Conservation (phyloP, 2,113 vertebrate genomes). For the Oryzias woworae region DNA sequence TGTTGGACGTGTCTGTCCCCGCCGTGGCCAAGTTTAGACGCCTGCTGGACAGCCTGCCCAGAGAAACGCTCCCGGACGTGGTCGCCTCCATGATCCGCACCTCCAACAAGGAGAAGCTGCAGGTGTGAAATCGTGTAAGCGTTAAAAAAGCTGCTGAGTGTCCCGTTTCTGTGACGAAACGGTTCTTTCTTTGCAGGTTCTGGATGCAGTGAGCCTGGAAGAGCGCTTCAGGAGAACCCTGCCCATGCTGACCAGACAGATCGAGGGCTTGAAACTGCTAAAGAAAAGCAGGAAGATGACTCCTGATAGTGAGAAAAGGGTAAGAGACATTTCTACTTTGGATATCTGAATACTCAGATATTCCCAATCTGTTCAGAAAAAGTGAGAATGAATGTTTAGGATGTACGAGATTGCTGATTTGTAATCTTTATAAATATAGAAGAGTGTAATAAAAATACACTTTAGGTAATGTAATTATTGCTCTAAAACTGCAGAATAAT, state of each 20-base stretch:
- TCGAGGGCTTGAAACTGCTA: slow-evolving; percentile 91
- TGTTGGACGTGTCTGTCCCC: slow-evolving; percentile 95
- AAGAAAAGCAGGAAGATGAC: slow-evolving; percentile 89
- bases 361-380: too few species aligned
- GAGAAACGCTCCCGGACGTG: slow-evolving; percentile 91
- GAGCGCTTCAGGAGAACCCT: slow-evolving; percentile 93
- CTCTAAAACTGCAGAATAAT: too few species aligned
- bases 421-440: too few species aligned
- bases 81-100: slow-evolving; percentile 93
- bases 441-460: too few species aligned
- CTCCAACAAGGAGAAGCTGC: slow-evolving; percentile 93
- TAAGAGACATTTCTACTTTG: too few species aligned
- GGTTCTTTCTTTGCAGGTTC: slow-evolving; percentile 75
- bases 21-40: slow-evolving; percentile 91
- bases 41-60: slow-evolving; percentile 90
- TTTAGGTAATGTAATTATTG: too few species aligned
- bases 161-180: too few species aligned
- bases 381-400: too few species aligned
- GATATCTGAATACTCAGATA: too few species aligned
- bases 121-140: slow-evolving; percentile 74
- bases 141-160: too few species aligned
- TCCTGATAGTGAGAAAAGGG: slow-evolving; percentile 86
- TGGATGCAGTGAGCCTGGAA: slow-evolving; percentile 90
- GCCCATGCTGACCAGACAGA: slow-evolving; percentile 90
- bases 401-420: too few species aligned